Evolutionary conservation across 2,113 vertebrate genomes (phyloP).

Genomic region (Shinisaurus crocodilurus): DNA sequence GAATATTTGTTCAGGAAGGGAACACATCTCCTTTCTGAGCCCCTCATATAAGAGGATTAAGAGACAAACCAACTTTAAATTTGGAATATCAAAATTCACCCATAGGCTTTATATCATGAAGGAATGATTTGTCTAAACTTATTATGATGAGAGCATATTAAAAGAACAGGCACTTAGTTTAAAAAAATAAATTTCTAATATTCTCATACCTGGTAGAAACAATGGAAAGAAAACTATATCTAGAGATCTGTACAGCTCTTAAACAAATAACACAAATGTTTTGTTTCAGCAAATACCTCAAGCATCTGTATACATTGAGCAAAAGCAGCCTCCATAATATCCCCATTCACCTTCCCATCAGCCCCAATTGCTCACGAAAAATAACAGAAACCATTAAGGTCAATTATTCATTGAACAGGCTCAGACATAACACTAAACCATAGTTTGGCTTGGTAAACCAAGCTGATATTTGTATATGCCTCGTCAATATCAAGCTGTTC

Average conservation of each 20-base stretch:
- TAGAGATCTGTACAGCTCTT: neutral
- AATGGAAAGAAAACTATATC: neutral
- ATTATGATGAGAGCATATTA: neutral
- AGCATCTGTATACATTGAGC: neutral
- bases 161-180: neutral
- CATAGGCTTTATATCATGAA: slow-evolving; percentile 7
- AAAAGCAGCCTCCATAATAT: slow-evolving; percentile 10
- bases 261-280: neutral
- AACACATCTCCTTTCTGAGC: accelerated
- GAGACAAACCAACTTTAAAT: slow-evolving; percentile 3
- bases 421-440: neutral
- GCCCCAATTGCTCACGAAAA: slow-evolving; percentile 20
- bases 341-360: neutral
- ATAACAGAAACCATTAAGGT: neutral
- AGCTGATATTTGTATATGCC: neutral
- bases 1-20: slow-evolving; percentile 5
- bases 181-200: slow-evolving; percentile 27
- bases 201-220: neutral
- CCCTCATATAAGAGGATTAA: slow-evolving; percentile 29
- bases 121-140: neutral
- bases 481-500: neutral
- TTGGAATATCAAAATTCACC: neutral
- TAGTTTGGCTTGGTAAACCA: neutral
- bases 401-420: slow-evolving; percentile 33
- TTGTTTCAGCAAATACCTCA: neutral